Evolutionary conservation across 1,140 invertebrate genomes (phyloP).

Genomic region (Hyposmocoma kahamanoa): DNA sequence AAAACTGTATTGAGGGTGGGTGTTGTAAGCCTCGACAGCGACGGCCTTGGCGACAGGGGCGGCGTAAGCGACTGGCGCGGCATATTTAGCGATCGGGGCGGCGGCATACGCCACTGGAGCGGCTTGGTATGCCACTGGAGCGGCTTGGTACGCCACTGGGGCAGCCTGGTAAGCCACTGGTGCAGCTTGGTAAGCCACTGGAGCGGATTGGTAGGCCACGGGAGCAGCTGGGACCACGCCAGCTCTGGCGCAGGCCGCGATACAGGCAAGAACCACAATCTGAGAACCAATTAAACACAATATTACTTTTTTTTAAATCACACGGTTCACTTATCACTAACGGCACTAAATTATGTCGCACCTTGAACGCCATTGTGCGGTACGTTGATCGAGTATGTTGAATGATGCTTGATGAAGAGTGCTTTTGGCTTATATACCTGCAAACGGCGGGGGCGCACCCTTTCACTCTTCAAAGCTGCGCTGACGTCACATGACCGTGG

Average conservation of each 20-base stretch:
- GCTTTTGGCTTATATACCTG: slow-evolving; percentile 54
- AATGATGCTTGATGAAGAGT: slow-evolving; percentile 49
- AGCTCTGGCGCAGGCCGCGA: slow-evolving; percentile 47
- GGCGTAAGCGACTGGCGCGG: slow-evolving; percentile 9
- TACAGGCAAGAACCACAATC: slow-evolving; percentile 49
- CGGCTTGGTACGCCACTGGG: slow-evolving; percentile 6
- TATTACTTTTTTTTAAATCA: background rate
- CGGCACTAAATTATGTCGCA: slow-evolving; percentile 12
- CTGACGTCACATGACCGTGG: slow-evolving; percentile 40
- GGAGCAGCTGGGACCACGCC: slow-evolving; percentile 32
- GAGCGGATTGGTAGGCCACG: slow-evolving; percentile 26
- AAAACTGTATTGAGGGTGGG: slow-evolving; percentile 76
- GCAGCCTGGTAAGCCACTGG: slow-evolving; percentile 10
- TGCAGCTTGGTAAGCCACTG: slow-evolving; percentile 11
- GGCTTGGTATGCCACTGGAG: slow-evolving; percentile 12
- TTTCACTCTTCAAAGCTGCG: slow-evolving; percentile 43
- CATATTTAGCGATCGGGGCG: slow-evolving; percentile 10
- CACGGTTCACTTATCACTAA: background rate
- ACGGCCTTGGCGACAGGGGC: slow-evolving; percentile 18
- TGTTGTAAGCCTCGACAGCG: slow-evolving; percentile 38
- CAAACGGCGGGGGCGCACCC: slow-evolving; percentile 52
- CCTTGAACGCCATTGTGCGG: slow-evolving; percentile 62
- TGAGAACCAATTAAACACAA: slow-evolving; percentile 27
- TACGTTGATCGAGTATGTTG: slow-evolving; percentile 38
- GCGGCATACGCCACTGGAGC: slow-evolving; percentile 12